Evolutionary conservation across 2,797 vertebrate species (phyloP).

Genomic region (Anas acuta): DNA sequence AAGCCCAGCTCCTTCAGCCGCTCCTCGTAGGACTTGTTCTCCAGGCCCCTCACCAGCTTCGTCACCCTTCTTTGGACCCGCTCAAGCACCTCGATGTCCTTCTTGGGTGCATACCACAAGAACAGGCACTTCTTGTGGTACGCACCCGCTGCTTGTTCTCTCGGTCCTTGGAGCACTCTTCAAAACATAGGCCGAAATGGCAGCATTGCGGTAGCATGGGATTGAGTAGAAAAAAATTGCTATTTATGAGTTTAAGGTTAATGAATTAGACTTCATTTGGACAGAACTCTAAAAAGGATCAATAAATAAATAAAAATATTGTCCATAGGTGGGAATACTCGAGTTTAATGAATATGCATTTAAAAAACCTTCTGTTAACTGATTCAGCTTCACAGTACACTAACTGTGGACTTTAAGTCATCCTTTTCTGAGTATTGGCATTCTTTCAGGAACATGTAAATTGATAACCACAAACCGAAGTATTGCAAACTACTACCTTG

Average conservation of each 20-base stretch:
- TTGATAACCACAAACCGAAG: neutral
- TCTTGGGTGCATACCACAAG: neutral
- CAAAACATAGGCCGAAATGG: neutral
- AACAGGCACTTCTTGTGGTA: neutral
- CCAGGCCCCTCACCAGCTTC: too few relatives aligned
- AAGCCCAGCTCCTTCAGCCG: too few relatives aligned
- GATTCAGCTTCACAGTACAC: neutral
- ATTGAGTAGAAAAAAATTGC: neutral
- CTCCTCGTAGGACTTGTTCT: too few relatives aligned
- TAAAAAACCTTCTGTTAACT: neutral
- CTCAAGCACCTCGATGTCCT: too few relatives aligned
- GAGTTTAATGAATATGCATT: neutral
- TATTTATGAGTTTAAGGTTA: neutral
- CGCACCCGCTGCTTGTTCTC: neutral
- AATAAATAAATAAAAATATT: neutral
- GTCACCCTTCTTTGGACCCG: too few relatives aligned
- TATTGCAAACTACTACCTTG: neutral
- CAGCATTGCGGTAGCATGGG: neutral
- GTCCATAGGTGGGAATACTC: neutral
- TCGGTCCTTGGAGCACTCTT: neutral
- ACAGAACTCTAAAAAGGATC: neutral
- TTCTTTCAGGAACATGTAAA: neutral
- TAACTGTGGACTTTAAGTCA: neutral
- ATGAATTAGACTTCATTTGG: neutral
- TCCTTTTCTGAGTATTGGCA: neutral